phyloP scores from a whole-genome alignment of 2,888 invertebrate genomes.

The Carterocephalus palaemon region DNA sequence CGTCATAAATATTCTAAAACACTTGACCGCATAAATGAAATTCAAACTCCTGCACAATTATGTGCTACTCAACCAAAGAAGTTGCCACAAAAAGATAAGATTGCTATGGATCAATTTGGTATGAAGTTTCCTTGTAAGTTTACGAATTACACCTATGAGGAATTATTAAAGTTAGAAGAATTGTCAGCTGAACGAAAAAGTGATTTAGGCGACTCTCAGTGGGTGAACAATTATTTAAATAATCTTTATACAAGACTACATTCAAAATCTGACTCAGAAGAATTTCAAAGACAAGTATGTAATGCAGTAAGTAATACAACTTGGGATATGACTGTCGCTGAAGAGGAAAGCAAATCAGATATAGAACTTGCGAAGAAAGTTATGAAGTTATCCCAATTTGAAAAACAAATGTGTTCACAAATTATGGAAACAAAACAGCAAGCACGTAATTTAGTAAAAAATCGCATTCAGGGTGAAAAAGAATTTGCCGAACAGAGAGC shows the following conservation, averaged over 20 bases:
- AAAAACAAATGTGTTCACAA: conserved; percentile 82
- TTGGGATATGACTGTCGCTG: conserved; percentile 73
- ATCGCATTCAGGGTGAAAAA: conserved; percentile 71
- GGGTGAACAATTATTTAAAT: conserved; percentile 70
- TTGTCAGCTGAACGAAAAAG: conserved; percentile 47
- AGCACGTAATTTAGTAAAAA: conserved; percentile 74
- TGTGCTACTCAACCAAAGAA: conserved; percentile 34
- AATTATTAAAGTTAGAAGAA: conserved; percentile 56
- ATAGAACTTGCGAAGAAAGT: conserved; percentile 75
- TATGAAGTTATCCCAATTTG: conserved; percentile 80
- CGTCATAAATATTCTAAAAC: conserved; percentile 65
- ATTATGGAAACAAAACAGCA: conserved; percentile 81
- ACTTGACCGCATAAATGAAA: conserved; percentile 52
- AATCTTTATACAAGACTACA: conserved; percentile 66
- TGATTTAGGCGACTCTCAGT: conserved; percentile 53
- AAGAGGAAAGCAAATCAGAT: conserved; percentile 75
- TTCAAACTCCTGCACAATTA: conserved; percentile 40
- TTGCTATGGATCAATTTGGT: conserved; percentile 59
- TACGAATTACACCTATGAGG: conserved; percentile 61
- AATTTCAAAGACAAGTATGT: conserved; percentile 71
- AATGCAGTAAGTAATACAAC: conserved; percentile 68
- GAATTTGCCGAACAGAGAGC: conserved; percentile 72
- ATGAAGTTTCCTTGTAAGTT: conserved; percentile 55
- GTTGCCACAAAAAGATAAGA: conserved; percentile 42
- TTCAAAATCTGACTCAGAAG: conserved; percentile 60